A percentile compares a stretch with the other conserved stretches of the same genome.
Conservation (phyloP, 2,113 vertebrate species). For the Centropus bengalensis region DNA sequence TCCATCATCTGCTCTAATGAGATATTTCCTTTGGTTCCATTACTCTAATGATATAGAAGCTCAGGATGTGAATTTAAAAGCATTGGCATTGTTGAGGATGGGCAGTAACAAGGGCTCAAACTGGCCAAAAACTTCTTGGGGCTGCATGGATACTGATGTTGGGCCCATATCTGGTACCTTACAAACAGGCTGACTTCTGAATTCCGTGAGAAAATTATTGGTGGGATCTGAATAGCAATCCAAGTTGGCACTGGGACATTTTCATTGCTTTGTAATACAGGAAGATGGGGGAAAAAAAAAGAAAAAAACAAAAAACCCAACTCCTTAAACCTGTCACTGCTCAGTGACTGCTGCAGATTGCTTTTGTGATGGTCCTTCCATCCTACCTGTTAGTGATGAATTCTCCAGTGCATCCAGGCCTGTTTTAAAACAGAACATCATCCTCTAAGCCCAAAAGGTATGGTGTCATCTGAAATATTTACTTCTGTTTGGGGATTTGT, state of each 20-base stretch:
- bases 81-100: neutral
- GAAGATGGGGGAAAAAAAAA: neutral
- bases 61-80: neutral
- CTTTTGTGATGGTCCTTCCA: neutral
- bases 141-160: neutral
- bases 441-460: neutral
- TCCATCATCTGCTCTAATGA: constrained; percentile 6
- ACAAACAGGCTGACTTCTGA: neutral
- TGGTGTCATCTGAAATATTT: neutral
- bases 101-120: neutral
- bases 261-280: neutral
- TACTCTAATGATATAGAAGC: neutral
- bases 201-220: neutral
- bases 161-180: neutral
- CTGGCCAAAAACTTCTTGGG: neutral
- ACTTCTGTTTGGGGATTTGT: neutral
- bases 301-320: neutral
- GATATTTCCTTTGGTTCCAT: constrained; percentile 12
- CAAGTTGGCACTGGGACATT: too few species aligned
- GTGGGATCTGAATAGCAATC: neutral
- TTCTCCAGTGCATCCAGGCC: neutral
- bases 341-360: neutral
- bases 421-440: neutral
- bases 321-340: neutral
- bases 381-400: neutral